Base-by-base conservation (phyloP, 2,888 invertebrate genomes). In the Diabrotica balteata region DNA sequence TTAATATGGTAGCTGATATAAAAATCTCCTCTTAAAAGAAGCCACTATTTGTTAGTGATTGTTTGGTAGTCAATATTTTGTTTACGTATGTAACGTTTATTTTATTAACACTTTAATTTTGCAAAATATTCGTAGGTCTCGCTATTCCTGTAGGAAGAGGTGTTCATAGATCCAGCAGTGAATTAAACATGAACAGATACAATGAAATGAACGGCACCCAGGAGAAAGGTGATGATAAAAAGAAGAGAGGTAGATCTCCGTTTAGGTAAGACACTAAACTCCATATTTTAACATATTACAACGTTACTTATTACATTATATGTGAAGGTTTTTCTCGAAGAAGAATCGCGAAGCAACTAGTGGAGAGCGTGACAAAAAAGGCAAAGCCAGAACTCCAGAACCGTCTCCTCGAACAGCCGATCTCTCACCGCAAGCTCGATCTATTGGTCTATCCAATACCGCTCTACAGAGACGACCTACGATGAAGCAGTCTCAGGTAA, bases 161-260 rank as follows among this genome's bases (percentile, higher is more conserved):
- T 64, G 88, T 94, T 85, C 90, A 92, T 62, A 87, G 93, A 7
- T 90, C 93, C 0, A 88, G 90, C 0, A 93, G 93, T 74, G 94
- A 93, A 72, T 86, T 91, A 2, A 93, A 95, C 77, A 89, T 94
- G 86, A 89, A 91, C 7, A 88, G 90, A 9, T 90, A 90, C 79
- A 89, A 90, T 51, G 87, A 90, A 8, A 84, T 85, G 77, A 80
- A 80, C 10, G 76, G 69, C 17, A 75, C 77, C 70, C 76, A 77
- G 62, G 79, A 80, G 46, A 81, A 81, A 71, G 51, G 61, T 42
- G 78, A 76, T 6, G 82, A 84, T 54, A 91, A 93, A 79, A 91
- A 93, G 80, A 91, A 93, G 83, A 86, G 96, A 8, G 95, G 96
- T 62, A 89, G 96, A 73, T 96, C 96, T 50, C 96, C 97, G 17